Evolutionary conservation across 2,113 vertebrate genomes (phyloP).

Genomic region (Mirounga angustirostris): DNA sequence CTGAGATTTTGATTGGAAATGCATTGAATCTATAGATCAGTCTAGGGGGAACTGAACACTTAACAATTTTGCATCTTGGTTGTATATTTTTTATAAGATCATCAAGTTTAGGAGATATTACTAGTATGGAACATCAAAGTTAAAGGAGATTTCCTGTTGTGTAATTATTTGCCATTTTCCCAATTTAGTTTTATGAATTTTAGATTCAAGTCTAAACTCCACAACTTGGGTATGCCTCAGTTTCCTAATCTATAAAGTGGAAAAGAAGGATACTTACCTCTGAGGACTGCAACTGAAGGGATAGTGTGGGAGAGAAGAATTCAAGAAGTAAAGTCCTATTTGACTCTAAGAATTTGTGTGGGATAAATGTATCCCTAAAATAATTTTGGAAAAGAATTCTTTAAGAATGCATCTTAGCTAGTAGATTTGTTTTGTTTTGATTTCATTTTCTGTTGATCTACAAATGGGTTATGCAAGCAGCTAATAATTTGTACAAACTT

Average conservation of each 20-base stretch:
- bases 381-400: conserved; percentile 30
- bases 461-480: background rate
- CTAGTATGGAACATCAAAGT: background rate
- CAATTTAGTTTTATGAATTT: background rate
- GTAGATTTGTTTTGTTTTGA: background rate
- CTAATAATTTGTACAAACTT: background rate
- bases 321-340: background rate
- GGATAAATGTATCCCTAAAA: background rate
- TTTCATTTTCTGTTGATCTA: conserved; percentile 31
- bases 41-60: background rate
- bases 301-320: background rate
- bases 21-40: background rate
- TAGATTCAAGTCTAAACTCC: background rate
- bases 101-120: background rate
- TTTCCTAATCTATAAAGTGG: background rate
- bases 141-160: background rate
- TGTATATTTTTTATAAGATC: background rate
- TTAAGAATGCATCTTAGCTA: background rate
- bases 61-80: background rate
- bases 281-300: background rate
- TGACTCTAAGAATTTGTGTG: background rate
- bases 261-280: background rate
- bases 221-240: background rate
- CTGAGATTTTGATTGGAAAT: background rate
- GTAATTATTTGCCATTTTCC: background rate